Base-by-base conservation (phyloP, 1,140 invertebrate species). In the Melitaea cinxia region DNA sequence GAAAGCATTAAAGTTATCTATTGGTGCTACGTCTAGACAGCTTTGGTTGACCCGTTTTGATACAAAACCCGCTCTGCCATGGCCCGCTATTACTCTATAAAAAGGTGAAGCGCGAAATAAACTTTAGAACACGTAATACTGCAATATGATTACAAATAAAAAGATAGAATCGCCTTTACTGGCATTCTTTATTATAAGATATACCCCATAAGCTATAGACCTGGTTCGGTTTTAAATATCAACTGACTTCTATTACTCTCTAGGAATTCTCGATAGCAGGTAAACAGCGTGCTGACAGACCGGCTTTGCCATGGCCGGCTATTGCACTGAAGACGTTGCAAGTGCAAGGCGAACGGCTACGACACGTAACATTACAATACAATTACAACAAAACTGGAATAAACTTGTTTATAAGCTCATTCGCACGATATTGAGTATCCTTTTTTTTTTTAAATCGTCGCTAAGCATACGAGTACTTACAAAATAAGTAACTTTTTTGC, bases 281-380 rank as follows among this genome's bases (percentile, higher is more conserved):
- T 45, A 10, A 45, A 17, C 19, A 45, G 17, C 39, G 39, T 45
- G 39, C 39, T 19, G 3, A 10, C 33, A 28, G 39, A 65, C 63
- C 63, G 63, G 63, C 63, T 59, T 67, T 59, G 67, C 71, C 76
- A 71, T 62, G 70, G 79, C 52, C 77, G 85, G 78, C 75, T 87
- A 74, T 85, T 87, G 86, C 83, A 84, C 86, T 87, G 83, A 85
- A 87, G 86, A 88, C 65, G 77, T 65, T 62, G 78, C 85, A 88
- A 88, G 85, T 81, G 84, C 84, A 85, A 87, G 84, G 84, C 73
- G 66, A 88, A 81, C 81, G 57, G 68, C 76, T 72, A 62, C 53
- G 28, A 50, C 65, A 75, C 82, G 79, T 87, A 84, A 84, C 74
- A 78, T 72, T 55, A 60, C 80, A 76, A 82, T 78, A 77, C 70